A percentile compares a stretch with the other conserved stretches of the same genome.
These are phyloP conservation scores for Dromas ardeola DNA, from an alignment of 2,113 vertebrate species.

Conservation along the genomic window DNA sequence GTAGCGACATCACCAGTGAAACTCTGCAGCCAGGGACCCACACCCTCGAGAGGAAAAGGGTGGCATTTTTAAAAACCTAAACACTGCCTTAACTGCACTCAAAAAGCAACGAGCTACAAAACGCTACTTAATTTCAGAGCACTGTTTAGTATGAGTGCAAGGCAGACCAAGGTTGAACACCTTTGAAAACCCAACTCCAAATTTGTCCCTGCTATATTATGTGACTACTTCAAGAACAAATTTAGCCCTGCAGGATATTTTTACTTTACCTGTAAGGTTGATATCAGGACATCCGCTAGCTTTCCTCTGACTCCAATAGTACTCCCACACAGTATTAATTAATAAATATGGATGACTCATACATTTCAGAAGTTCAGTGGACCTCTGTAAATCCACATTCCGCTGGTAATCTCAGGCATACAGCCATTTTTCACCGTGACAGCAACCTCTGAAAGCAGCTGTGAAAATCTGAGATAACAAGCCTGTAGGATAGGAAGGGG, in stretches of 20 bases:
- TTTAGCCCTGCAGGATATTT: neutral
- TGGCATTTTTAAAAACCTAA: neutral
- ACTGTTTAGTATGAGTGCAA: neutral
- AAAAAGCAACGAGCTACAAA: neutral
- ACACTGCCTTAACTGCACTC: neutral
- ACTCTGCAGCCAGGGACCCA: neutral
- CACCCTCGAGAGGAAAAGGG: neutral
- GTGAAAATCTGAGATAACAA: constrained; percentile 45
- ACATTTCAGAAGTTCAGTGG: neutral
- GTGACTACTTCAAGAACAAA: neutral
- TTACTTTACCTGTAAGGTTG: neutral
- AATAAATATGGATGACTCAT: neutral
- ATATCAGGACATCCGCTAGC: neutral
- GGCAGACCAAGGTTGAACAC: neutral
- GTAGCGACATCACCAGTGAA: neutral
- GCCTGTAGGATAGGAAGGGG: neutral
- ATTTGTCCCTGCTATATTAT: neutral
- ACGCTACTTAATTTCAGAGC: neutral
- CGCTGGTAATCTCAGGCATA: neutral
- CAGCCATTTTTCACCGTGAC: neutral
- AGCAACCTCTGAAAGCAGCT: neutral
- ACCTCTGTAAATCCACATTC: constrained; percentile 1
- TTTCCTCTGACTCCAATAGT: neutral
- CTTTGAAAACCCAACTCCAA: neutral
- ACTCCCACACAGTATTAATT: neutral